phyloP scores from a whole-genome alignment of 2,888 invertebrate species.

The Andrena trimmerana region DNA sequence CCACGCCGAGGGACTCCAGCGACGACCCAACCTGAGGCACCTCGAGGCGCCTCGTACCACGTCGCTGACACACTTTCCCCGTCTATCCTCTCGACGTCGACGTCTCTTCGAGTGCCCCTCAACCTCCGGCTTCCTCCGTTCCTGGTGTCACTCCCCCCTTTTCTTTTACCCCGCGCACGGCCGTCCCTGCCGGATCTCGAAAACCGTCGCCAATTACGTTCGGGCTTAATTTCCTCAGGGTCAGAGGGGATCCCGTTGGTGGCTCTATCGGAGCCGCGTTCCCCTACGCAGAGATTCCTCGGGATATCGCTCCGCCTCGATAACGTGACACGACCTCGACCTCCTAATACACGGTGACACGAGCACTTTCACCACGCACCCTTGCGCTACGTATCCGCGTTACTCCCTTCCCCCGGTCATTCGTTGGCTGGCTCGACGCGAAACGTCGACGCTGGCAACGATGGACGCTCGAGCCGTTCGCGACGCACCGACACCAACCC shows the following conservation, averaged over 20 bases:
- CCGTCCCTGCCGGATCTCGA: constrained; percentile 2
- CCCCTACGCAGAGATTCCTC: constrained; percentile 1
- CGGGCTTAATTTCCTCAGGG: constrained; percentile 25
- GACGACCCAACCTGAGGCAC: constrained; percentile 59
- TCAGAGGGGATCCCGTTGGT: constrained; percentile 17
- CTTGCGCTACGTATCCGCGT: constrained; percentile 34
- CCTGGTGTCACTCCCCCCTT: constrained; percentile 15
- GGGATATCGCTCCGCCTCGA: neutral
- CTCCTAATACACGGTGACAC: constrained; percentile 62
- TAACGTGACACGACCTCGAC: constrained; percentile 68
- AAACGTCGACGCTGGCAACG: neutral
- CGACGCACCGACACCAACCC: neutral
- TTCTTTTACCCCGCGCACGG: neutral
- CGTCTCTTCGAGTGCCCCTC: constrained; percentile 44
- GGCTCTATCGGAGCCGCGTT: neutral
- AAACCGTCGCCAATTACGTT: constrained; percentile 23
- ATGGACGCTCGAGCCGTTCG: neutral
- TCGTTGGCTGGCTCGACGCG: neutral
- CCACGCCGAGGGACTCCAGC: constrained; percentile 54
- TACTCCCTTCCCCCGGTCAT: constrained; percentile 20
- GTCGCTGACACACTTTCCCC: constrained; percentile 73
- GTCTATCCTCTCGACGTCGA: constrained; percentile 53
- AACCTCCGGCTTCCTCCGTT: constrained; percentile 39
- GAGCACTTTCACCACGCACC: constrained; percentile 67
- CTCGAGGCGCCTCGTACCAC: constrained; percentile 59